Conservation (phyloP, 2,113 vertebrate genomes). For the Sinocyclocheilus rhinocerous region DNA sequence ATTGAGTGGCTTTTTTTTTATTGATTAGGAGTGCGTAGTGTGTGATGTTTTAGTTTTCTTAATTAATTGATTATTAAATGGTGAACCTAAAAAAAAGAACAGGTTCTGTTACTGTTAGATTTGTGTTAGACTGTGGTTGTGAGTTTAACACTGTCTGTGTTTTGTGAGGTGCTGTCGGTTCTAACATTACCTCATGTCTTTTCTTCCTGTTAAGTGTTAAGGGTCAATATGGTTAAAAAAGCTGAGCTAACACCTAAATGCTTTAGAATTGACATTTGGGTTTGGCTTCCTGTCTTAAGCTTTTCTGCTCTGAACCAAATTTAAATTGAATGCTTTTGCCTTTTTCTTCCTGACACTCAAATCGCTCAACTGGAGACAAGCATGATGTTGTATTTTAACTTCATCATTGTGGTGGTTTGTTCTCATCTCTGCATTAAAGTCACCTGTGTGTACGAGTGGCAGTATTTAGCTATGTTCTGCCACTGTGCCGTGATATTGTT, state of each 20-base stretch:
- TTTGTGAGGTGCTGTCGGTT: neutral
- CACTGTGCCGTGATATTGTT: conserved; percentile 74
- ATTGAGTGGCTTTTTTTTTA: neutral
- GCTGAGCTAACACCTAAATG: conserved; percentile 38
- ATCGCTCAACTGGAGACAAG: neutral
- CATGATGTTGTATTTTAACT: conserved; percentile 31
- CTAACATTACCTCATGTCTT: conserved; percentile 37
- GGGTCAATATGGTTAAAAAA: conserved; percentile 42
- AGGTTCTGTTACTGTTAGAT: conserved; percentile 1
- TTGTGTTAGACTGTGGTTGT: conserved; percentile 35
- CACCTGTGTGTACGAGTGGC: conserved; percentile 56
- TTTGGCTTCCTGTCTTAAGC: conserved; percentile 37
- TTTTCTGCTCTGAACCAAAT: conserved; percentile 23
- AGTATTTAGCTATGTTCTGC: conserved; percentile 65
- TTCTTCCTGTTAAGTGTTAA: conserved; percentile 42
- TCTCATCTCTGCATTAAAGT: conserved; percentile 38
- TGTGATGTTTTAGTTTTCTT: neutral
- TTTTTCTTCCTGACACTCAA: conserved; percentile 3
- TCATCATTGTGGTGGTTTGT: conserved; percentile 60
- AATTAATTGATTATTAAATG: conserved; percentile 19
- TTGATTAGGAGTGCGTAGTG: conserved; percentile 8
- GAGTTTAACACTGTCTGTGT: neutral
- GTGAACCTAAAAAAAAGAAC: neutral
- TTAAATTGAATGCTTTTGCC: conserved; percentile 8
- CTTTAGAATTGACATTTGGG: conserved; percentile 30